These are phyloP conservation scores for Varanus komodoensis DNA, from an alignment of 2,113 vertebrate genomes.

Conservation along the genomic window DNA sequence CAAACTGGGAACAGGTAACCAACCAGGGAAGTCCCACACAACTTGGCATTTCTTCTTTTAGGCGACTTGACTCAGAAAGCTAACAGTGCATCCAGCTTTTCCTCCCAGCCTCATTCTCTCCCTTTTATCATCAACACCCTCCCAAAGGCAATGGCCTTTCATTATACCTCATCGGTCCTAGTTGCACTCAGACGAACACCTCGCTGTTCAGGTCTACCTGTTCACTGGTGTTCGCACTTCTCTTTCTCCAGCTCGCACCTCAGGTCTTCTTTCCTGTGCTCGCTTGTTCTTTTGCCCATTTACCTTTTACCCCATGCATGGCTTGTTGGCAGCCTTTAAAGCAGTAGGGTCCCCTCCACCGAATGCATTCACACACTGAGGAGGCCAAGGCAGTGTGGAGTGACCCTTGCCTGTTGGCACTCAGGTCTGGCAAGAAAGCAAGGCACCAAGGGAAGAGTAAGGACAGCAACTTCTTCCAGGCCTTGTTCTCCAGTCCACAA, in stretches of 20 bases:
- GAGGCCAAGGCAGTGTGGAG: background rate
- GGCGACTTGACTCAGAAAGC: background rate
- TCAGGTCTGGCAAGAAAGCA: background rate
- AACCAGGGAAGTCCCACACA: too few species aligned
- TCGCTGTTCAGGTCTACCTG: background rate
- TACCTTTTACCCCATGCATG: background rate
- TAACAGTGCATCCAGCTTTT: background rate
- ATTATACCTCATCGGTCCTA: background rate
- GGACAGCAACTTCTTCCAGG: rapidly evolving
- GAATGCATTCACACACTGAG: background rate
- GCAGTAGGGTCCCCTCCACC: background rate
- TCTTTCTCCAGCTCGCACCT: too few species aligned
- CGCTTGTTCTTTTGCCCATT: too few species aligned
- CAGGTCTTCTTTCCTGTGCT: too few species aligned
- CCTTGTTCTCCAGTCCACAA: background rate
- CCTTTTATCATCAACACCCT: background rate
- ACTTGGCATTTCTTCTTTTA: too few species aligned
- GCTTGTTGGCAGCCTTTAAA: background rate
- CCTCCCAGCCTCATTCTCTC: background rate
- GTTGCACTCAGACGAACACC: too few species aligned
- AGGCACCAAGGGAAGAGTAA: background rate
- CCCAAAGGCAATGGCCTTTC: background rate
- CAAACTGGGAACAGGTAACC: background rate
- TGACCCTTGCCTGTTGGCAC: background rate
- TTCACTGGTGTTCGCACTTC: background rate